A percentile compares a stretch with the other conserved stretches of the same genome.
Conservation (phyloP, 2,113 vertebrate genomes). For the Xyliphius kryptos region DNA sequence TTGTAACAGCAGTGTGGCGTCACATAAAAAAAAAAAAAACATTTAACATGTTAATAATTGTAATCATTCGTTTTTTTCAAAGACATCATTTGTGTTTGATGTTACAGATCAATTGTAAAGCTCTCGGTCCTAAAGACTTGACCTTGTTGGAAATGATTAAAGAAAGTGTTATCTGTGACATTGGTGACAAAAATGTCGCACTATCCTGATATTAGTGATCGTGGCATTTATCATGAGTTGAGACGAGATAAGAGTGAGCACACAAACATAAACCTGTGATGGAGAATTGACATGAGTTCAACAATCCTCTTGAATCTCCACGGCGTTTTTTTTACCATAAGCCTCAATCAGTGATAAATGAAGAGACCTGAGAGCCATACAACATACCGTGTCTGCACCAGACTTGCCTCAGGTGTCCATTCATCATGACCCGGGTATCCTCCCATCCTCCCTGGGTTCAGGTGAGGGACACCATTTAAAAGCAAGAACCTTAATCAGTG, state of each 20-base stretch:
- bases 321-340: conserved; percentile 3
- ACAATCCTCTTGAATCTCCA: too few relatives aligned
- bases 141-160: not conserved
- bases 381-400: not conserved
- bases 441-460: conserved; percentile 16
- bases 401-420: conserved; percentile 9
- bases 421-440: conserved; percentile 2
- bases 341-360: conserved; percentile 27
- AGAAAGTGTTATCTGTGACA: not conserved
- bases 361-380: conserved; percentile 8
- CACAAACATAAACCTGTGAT: not conserved
- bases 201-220: not conserved
- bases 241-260: not conserved
- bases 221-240: not conserved
- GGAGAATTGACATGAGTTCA: not conserved
- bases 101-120: too few relatives aligned
- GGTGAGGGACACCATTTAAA: conserved; percentile 9
- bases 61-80: not conserved
- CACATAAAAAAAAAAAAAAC: not conserved
- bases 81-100: too few relatives aligned
- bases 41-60: not conserved
- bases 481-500: not conserved
- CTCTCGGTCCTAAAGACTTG: conserved; percentile 3
- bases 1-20: not conserved
- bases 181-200: not conserved